Evolutionary conservation across 2,113 vertebrate species (phyloP).

Genomic region (Saccopteryx bilineata): DNA sequence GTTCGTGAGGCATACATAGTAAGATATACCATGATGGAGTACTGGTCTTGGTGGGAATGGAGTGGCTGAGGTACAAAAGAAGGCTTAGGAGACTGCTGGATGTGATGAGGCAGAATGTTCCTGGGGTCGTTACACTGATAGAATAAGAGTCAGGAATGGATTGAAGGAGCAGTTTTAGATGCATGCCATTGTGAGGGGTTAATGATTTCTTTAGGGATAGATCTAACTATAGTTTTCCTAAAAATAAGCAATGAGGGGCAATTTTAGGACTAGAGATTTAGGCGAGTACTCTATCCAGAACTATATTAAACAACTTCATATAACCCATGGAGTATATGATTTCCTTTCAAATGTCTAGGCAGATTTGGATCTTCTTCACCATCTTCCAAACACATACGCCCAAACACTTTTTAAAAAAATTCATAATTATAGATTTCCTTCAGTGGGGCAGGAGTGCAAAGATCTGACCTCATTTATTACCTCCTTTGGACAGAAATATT

Average conservation of each 20-base stretch:
- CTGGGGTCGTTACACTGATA: neutral
- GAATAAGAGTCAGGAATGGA: neutral
- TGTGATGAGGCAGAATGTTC: neutral
- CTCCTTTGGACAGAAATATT: neutral
- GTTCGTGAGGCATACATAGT: neutral
- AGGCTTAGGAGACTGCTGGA: neutral
- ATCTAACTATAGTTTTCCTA: neutral
- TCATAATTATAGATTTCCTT: neutral
- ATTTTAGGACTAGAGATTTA: neutral
- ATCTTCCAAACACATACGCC: too few species aligned
- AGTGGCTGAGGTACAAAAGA: neutral
- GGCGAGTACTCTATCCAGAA: neutral
- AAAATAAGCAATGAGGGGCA: neutral
- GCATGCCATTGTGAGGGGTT: neutral
- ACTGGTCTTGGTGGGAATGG: neutral
- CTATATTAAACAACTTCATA: neutral
- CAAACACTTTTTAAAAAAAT: neutral
- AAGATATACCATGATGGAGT: neutral
- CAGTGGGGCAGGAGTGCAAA: neutral
- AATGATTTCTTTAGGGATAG: neutral
- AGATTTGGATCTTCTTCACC: neutral
- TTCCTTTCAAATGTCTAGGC: neutral
- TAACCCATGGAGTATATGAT: neutral
- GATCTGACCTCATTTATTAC: neutral
- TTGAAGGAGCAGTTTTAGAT: slow-evolving; percentile 2